These are phyloP conservation scores for Philonicus albiceps DNA, from an alignment of 2,888 invertebrate genomes.

Conservation along the genomic window DNA sequence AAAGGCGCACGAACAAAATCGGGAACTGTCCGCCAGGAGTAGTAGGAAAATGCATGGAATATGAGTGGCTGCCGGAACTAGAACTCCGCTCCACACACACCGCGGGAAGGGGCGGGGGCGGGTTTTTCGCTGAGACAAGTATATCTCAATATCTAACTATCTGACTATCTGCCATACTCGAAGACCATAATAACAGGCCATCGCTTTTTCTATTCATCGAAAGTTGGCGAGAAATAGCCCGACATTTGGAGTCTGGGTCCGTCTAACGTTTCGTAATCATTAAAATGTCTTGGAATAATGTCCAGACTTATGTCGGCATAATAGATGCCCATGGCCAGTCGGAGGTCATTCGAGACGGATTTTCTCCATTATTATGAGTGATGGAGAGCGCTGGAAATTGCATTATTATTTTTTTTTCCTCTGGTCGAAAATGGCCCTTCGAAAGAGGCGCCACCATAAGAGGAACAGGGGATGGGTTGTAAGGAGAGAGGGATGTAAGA, in stretches of 20 bases:
- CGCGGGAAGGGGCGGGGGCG: neutral
- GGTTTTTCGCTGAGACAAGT: neutral
- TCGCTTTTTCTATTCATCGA: conserved; percentile 35
- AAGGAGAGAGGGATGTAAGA: neutral
- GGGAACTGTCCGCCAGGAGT: neutral
- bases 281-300: conserved; percentile 47
- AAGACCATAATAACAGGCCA: conserved; percentile 29
- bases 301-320: conserved; percentile 43
- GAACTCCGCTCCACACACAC: neutral
- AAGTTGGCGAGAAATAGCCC: conserved; percentile 43
- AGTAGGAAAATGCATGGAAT: neutral
- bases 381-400: conserved; percentile 33
- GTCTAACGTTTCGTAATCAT: conserved; percentile 43
- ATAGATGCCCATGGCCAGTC: conserved; percentile 35
- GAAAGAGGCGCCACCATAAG: neutral
- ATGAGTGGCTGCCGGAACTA: conserved; percentile 6
- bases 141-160: neutral
- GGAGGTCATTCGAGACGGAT: conserved; percentile 36
- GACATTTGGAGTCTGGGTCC: conserved; percentile 41
- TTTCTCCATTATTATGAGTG: conserved; percentile 40
- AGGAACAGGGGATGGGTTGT: neutral
- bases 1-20: neutral
- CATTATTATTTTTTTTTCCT: conserved; percentile 20
- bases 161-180: neutral
- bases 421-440: neutral